phyloP scores from a whole-genome alignment of 2,113 vertebrate genomes.

The Salvator merianae region DNA sequence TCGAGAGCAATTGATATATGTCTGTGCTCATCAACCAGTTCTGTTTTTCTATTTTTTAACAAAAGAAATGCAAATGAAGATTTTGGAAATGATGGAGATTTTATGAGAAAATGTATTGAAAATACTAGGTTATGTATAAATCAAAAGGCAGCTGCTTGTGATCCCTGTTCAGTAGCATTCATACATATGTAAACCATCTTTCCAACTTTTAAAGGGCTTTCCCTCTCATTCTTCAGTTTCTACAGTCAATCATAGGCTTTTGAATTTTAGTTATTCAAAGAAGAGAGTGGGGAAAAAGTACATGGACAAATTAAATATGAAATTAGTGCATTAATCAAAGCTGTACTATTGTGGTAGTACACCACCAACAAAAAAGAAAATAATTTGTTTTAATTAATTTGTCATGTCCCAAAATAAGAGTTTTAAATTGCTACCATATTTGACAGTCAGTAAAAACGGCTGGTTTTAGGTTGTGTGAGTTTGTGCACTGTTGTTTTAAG shows the following conservation, averaged over 20 bases:
- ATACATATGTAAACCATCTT: conserved; percentile 16
- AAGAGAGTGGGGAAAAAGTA: conserved; percentile 61
- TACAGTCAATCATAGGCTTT: conserved; percentile 39
- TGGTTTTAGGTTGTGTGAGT: conserved; percentile 54
- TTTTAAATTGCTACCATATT: conserved; percentile 71
- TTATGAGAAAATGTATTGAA: conserved; percentile 17
- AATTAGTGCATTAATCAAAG: conserved; percentile 65
- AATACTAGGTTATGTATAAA: conserved; percentile 42
- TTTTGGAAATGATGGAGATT: conserved; percentile 28
- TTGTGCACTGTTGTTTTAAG: not conserved
- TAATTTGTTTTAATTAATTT: conserved; percentile 67
- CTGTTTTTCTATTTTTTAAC: conserved; percentile 27
- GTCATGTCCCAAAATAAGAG: conserved; percentile 63
- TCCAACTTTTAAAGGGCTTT: conserved; percentile 45
- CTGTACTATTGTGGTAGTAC: conserved; percentile 55
- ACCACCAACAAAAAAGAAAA: conserved; percentile 26
- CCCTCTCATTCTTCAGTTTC: conserved; percentile 37
- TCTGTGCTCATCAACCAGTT: not conserved
- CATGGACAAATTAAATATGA: conserved; percentile 61
- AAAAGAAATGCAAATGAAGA: conserved; percentile 24
- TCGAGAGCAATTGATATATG: not conserved
- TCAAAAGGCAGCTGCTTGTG: conserved; percentile 26
- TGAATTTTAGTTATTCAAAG: conserved; percentile 69
- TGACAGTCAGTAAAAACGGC: conserved; percentile 58
- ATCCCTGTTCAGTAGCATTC: conserved; percentile 30